Evolutionary conservation across 2,888 invertebrate species (phyloP).

Genomic region (Myathropa florea): DNA sequence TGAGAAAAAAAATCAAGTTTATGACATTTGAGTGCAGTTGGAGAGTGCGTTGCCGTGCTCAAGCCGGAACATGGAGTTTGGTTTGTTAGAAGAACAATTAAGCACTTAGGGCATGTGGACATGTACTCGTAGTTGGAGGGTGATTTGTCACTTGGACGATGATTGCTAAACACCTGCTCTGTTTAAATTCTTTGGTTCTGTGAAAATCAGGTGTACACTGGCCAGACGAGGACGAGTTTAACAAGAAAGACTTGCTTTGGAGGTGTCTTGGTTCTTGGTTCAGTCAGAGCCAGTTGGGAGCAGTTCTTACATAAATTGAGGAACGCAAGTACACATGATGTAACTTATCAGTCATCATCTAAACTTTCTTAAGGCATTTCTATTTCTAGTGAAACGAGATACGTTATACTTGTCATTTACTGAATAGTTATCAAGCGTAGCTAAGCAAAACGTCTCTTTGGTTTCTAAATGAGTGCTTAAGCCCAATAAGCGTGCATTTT

Average conservation of each 20-base stretch:
- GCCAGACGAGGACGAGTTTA: no score
- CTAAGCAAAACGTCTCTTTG: neutral
- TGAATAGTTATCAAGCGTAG: neutral
- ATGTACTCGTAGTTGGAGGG: neutral
- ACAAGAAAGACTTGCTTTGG: no score
- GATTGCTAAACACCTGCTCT: no score
- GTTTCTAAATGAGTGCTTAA: neutral
- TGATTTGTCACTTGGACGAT: neutral
- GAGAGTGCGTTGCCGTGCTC: neutral
- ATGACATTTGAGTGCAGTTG: neutral
- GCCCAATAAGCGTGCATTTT: neutral
- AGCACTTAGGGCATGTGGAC: neutral
- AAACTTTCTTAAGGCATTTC: no score
- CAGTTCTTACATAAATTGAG: no score
- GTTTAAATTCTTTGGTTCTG: no score
- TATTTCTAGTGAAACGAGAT: neutral
- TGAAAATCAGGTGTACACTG: no score
- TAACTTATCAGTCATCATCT: neutral
- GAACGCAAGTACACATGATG: neutral
- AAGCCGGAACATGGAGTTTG: no score
- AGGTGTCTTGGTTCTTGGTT: no score
- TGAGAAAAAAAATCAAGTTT: neutral
- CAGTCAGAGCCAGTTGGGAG: no score
- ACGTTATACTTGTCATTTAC: neutral
- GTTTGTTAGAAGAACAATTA: neutral